phyloP scores from a whole-genome alignment of 1,140 invertebrate species.

The Leptinotarsa texana region DNA sequence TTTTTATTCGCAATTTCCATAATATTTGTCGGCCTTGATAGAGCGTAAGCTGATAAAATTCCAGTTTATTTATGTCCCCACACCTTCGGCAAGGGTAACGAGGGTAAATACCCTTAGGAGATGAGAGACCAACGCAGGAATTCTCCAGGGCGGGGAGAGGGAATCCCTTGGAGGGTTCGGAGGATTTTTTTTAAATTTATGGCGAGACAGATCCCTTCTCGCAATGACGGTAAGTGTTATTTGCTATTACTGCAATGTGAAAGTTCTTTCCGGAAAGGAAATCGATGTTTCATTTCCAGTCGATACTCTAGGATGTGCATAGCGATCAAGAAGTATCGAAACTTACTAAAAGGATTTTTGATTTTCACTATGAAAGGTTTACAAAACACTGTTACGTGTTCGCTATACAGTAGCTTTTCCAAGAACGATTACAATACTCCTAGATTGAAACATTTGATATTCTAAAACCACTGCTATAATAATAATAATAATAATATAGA shows the following conservation, averaged over 20 bases:
- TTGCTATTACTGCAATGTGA: constrained; percentile 34
- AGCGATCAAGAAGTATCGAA: no score
- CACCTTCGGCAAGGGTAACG: constrained; percentile 27
- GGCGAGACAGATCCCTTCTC: constrained; percentile 26
- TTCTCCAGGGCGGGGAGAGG: constrained; percentile 22
- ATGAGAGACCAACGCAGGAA: background rate
- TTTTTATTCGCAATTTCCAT: constrained; percentile 38
- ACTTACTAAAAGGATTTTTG: no score
- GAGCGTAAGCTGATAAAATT: constrained; percentile 36
- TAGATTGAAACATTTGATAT: no score
- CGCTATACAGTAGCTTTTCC: no score
- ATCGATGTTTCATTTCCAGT: background rate
- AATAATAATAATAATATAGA: no score
- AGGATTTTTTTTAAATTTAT: constrained; percentile 34
- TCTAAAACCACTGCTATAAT: no score
- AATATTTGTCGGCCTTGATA: constrained; percentile 32
- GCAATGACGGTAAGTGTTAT: constrained; percentile 37
- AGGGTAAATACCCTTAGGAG: constrained; percentile 29
- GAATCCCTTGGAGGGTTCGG: constrained; percentile 12
- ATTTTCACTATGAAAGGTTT: no score
- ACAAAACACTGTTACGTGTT: no score
- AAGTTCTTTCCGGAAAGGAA: background rate
- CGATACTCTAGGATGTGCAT: no score
- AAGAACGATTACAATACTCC: no score
- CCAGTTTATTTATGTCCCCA: constrained; percentile 31